Evolutionary conservation across 2,113 vertebrate genomes (phyloP), one percentile per base, ranked within the genome.

Genomic region (Thunnus thynnus): DNA sequence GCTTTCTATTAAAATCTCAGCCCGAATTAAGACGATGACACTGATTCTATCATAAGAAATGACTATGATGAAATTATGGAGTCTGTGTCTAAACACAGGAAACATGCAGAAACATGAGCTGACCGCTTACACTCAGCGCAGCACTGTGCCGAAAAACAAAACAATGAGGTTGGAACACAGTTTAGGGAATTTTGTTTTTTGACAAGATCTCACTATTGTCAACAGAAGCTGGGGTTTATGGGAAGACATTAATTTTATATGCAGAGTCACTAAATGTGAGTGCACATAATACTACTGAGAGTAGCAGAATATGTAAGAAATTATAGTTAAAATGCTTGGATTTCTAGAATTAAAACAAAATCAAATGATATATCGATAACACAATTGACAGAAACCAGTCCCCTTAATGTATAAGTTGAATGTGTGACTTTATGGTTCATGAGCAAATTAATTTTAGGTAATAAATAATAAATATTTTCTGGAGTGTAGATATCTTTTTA

Each of bases 31-130:
- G 8, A 10, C 9, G 44, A 41, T 18, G 52, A 72, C 74, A 61
- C 54, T 14, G 25, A 75, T 66, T n/a, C 67, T 61, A 6, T 68
- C 30, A 36, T 72, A 10, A 69, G 51, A 55, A 57, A 20, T 54
- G 11, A 47, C 25, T 12, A 14, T n/a, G 18, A n/a, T 51, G 17
- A 46, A 56, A 62, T 51, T 9, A 7, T 17, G 4, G 16, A 54
- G 18, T 72, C 18, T 7, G 9, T 12, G 61, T 57, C 36, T 14
- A 18, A 61, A 20, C n/a, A 14, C 14, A 27, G 13, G 27, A 6
- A 20, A 20, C 17, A 16, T 25, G 22, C 36, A 17, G 13, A 56
- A 41, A 48, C 46, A 5, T 69, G 57, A 78, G 69, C 41, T 46
- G 32, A 44, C 18, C 57, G 0, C 48, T 20, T 36, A 32, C 47